Evolutionary conservation across 2,797 vertebrate species (phyloP).

Genomic region (Sarcoramphus papa): DNA sequence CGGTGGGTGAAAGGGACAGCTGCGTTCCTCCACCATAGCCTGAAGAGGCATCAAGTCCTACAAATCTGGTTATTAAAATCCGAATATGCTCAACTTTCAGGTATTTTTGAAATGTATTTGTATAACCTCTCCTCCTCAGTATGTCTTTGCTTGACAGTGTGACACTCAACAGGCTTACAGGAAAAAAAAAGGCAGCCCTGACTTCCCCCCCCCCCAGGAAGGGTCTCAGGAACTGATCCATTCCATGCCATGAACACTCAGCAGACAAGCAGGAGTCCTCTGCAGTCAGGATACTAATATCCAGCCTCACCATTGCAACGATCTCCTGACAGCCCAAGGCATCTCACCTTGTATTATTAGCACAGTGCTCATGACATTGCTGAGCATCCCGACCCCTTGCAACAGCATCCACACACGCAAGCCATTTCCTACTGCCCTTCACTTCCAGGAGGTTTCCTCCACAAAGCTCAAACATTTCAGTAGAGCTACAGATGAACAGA

Average conservation of each 20-base stretch:
- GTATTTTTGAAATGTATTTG: background rate
- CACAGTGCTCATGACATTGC: background rate
- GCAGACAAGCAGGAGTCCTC: background rate
- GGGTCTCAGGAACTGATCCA: background rate
- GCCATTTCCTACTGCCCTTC: background rate
- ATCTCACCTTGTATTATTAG: background rate
- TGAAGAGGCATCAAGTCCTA: background rate
- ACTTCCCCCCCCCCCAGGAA: background rate
- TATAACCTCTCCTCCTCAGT: background rate
- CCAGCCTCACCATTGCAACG: background rate
- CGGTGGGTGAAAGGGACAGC: background rate
- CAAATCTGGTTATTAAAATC: background rate
- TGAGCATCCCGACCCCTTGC: background rate
- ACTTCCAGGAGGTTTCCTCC: background rate
- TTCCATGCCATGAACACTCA: background rate
- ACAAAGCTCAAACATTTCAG: background rate
- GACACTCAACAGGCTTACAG: background rate
- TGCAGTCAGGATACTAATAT: background rate
- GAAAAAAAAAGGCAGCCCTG: background rate
- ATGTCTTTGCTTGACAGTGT: background rate
- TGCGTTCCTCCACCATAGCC: background rate
- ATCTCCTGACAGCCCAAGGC: background rate
- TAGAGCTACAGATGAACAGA: background rate
- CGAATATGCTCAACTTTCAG: background rate
- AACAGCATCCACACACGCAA: background rate